Percentiles rank a stretch among this genome's conserved stretches.
Conservation (phyloP, 2,888 invertebrate species). For the Amphimallon solstitiale region DNA sequence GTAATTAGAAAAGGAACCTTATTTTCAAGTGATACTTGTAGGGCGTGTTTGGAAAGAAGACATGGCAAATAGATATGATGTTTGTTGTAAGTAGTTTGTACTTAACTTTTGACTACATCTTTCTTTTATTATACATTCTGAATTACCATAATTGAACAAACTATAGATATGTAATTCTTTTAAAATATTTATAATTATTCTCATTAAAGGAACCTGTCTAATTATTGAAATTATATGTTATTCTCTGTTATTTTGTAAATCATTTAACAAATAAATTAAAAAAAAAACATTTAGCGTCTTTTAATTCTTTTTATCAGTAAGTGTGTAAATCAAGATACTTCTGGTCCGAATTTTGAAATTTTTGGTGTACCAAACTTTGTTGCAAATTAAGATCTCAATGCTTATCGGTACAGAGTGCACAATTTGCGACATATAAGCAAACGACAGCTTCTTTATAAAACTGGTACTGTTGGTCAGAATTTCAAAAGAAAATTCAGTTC, state of each 20-base stretch:
- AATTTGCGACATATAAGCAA: no score
- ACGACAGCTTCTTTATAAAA: no score
- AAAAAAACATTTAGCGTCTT: no score
- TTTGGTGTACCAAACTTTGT: no score
- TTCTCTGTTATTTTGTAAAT: constrained; percentile 37
- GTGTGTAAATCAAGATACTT: no score
- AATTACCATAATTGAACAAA: constrained; percentile 28
- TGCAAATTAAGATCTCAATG: no score
- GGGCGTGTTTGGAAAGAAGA: background rate
- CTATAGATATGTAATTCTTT: constrained; percentile 24
- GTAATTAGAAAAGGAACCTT: constrained; percentile 12
- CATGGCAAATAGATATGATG: constrained; percentile 1
- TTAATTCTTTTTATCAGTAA: no score
- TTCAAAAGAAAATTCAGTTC: no score
- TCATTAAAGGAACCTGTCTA: constrained; percentile 25
- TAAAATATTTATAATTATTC: constrained; percentile 29
- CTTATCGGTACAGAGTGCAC: no score
- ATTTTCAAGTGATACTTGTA: background rate
- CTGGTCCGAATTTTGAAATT: no score
- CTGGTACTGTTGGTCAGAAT: no score
- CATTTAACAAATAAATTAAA: constrained; percentile 22
- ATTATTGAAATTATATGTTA: constrained; percentile 35
- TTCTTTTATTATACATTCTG: constrained; percentile 12
- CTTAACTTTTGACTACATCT: constrained; percentile 16
- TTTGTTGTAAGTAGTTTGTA: constrained; percentile 17